Percentiles rank a stretch among this genome's conserved stretches.
These are phyloP conservation scores for Cancer borealis DNA, from an alignment of 2,888 invertebrate species.

Conservation along the genomic window DNA sequence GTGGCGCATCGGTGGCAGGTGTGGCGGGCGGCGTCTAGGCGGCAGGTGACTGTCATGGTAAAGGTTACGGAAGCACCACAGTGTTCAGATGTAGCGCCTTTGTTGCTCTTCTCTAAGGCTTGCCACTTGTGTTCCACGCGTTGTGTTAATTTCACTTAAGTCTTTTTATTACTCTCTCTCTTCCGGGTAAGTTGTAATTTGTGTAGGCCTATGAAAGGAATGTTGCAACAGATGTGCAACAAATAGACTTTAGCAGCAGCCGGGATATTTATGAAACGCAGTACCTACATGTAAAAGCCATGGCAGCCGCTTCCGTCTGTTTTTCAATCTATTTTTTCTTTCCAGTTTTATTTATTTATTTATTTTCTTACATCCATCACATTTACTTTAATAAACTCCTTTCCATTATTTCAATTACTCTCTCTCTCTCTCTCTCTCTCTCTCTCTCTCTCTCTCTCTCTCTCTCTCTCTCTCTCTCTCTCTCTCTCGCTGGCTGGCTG, in stretches of 20 bases:
- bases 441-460: background rate
- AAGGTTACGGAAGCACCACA: conserved; percentile 10
- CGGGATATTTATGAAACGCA: too few relatives aligned
- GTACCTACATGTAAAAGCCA: too few relatives aligned
- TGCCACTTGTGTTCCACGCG: background rate
- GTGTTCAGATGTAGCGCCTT: background rate
- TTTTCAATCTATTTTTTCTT: background rate
- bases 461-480: conserved; percentile 11
- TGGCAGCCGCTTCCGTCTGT: background rate
- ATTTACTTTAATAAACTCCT: background rate
- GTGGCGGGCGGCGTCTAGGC: background rate
- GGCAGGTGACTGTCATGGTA: background rate
- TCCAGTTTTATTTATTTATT: too few relatives aligned
- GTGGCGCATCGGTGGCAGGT: background rate
- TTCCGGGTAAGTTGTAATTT: too few relatives aligned
- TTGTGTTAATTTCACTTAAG: too few relatives aligned
- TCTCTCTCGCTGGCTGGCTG: background rate
- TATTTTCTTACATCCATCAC: background rate
- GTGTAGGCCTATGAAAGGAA: background rate
- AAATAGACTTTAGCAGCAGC: background rate
- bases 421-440: conserved; percentile 15
- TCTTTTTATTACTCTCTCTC: background rate
- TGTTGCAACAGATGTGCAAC: background rate
- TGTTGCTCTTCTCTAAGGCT: background rate
- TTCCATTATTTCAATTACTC: background rate